phyloP scores from a whole-genome alignment of 2,888 invertebrate genomes.

The Quadroppia sp. region DNA sequence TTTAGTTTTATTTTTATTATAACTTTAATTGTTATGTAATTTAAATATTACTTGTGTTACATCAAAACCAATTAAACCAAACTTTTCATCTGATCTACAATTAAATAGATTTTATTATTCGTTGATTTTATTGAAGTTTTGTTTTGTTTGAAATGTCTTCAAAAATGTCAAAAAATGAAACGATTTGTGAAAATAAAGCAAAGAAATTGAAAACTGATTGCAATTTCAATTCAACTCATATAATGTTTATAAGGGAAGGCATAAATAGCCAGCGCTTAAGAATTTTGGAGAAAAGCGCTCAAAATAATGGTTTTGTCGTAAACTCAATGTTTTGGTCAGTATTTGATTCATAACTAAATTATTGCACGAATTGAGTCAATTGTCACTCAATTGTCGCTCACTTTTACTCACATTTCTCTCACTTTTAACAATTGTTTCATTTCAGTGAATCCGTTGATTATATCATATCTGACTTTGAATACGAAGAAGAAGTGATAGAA shows the following conservation, averaged over 20 bases:
- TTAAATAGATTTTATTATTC: no score
- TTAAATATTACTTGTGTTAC: no score
- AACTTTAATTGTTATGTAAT: no score
- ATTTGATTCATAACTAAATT: not conserved
- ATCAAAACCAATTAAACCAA: no score
- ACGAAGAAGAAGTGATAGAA: not conserved
- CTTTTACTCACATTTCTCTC: no score
- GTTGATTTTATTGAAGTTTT: no score
- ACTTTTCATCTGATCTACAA: no score
- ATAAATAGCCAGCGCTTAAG: not conserved
- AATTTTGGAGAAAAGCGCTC: not conserved
- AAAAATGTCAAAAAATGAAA: not conserved
- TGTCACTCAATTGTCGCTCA: no score
- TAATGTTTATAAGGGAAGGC: not conserved
- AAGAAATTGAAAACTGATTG: not conserved
- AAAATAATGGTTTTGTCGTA: not conserved
- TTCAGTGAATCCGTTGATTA: not conserved
- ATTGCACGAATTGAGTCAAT: not conserved
- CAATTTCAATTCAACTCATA: not conserved
- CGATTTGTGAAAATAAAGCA: not conserved
- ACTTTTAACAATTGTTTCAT: no score
- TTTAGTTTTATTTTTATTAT: no score
- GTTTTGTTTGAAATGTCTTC: no score
- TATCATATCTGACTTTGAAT: constrained; percentile 10
- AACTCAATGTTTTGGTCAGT: not conserved